Evolutionary conservation across 2,888 invertebrate species (phyloP), one percentile per base, ranked within the genome.

Genomic region (Colostygia pectinataria): DNA sequence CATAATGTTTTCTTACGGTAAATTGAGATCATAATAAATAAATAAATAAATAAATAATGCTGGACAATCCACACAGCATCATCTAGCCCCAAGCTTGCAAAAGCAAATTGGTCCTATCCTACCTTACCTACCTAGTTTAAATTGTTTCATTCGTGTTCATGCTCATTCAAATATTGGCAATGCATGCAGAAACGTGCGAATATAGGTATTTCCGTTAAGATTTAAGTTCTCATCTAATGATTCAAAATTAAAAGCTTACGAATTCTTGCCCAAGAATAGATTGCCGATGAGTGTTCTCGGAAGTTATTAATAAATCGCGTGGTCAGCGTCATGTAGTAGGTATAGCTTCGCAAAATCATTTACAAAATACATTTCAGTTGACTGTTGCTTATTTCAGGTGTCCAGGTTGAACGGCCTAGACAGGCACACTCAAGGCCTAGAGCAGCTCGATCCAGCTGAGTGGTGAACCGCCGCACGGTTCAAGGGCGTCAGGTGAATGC

Each of bases 401-500:
- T 43, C 57, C 68, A 74, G 68, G 87, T 84, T 86, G 84, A 86
- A 85, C 63, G 83, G 75, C 83, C 86, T 83, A 83, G 78, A 70
- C 77, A 56, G 56, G 61, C 64, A 80, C 83, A 83, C 63, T 80
- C 84, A 86, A 87, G 85, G 83, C 77, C 74, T 80, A 76, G 78
- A 80, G 72, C 77, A 71, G 74, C 69, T 71, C 57, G 65, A 68
- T 74, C 80, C 87, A 85, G 85, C 83, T 82, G 82, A 78, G 78
- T 77, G 70, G 71, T 86, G 83, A 81, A 81, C 86, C 69, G 79
- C 64, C 75, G 71, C 68, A 43, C 73, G 77, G 88, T 88, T 88
- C 87, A 88, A 88, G 89, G 89, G 79, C 84, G 65, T 63, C 80
- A 74, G 88, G 89, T 88, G 89, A 89, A 87, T 83, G 88, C 83